Evolutionary conservation across 2,113 vertebrate genomes (phyloP), one percentile per base, ranked within the genome.

Genomic region (Pelecanoides urinatrix): DNA sequence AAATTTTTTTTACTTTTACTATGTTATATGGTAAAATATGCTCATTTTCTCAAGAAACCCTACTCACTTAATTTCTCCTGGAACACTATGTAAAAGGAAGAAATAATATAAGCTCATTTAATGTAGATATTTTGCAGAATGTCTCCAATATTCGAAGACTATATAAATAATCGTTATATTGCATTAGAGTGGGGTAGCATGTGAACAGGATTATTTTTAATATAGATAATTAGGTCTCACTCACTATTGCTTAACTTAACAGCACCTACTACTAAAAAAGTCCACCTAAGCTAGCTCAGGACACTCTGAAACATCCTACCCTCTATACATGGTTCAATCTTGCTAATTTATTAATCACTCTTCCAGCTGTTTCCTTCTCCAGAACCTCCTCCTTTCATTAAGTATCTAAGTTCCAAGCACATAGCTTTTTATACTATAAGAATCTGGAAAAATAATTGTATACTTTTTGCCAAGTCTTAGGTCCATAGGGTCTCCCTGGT

Each of bases 191-290:
- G 70, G 53, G 13, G 3, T 52, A 93, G 40, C 8, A 91, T 55
- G 20, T 91, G 65, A 96, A 92, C 4, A 26, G 40, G 45, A 45
- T 74, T 85, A 50, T 52, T 82, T 86, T 94, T 91, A 94, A 81
- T 59, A 96, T 58, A 92, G 70, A 92, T 94, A 92, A 93, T 90
- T 87, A 77, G 36, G 44, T 94, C 19, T 94, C 29, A 62, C 19
- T 96, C 45, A 88, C 18, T 81, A 29, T 20, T 97, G 80, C 73
- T 86, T 83, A 81, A 76, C 40, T 90, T 55, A 97, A 70, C 63
- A 89, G 16, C 12, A 84, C 36, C 30, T 92, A 49, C 6, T 47
- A 42, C 40, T 67, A 23, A 86, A 61, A 36, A 23, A 17, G 3
- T 61, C 36, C 9, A 70, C 26, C 8, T 14, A 12, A 94, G 58